Base-by-base conservation (phyloP, 2,113 vertebrate species). In the Prinia subflava region DNA sequence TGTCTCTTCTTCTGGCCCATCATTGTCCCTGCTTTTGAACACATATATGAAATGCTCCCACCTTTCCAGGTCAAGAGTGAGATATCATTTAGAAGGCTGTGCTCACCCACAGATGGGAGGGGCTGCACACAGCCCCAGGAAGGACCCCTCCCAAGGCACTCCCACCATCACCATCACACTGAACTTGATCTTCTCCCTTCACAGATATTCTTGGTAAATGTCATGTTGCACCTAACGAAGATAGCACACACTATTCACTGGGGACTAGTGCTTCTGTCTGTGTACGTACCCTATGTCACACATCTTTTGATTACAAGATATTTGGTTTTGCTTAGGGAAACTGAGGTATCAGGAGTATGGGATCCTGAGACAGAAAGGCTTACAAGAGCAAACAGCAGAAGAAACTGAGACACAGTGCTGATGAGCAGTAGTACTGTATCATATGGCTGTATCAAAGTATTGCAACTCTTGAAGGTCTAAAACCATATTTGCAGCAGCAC, bases 251-350 rank as follows among this genome's bases (percentile, higher is more conserved):
- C 2, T 2, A 30, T 28, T 60, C 49, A 27, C 2, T 2, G n/a
- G 10, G 0, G 0, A 79, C 18, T 20, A 49, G 24, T 47, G 24
- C 30, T 67, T 85, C 57, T 53, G 4, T 44, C 19, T 73, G 22
- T 41, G 15, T 57, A 22, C 0, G 0, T 59, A 28, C 19, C 7
- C 0, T 27, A 3, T 24, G 30, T 65, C 52, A 30, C 47, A 37
- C 3, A 23, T 15, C 15, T 84, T 70, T 35, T 42, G 56, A 71
- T 41, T 59, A 62, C 56, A 78, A 59, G 11, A 14, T 37, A 9
- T 59, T 74, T 81, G 42, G 15, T 56, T 62, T 75, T 84, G 35
- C 57, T 59, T 31, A 71, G 41, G 49, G 30, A 92, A 83, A 76
- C 10, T 8, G 17, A 73, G 60, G 33, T 41, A 33, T 39, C 20